A percentile compares a stretch with the other conserved stretches of the same genome.
These are phyloP conservation scores for Cettia cetti DNA, from an alignment of 2,113 vertebrate genomes.

Conservation along the genomic window DNA sequence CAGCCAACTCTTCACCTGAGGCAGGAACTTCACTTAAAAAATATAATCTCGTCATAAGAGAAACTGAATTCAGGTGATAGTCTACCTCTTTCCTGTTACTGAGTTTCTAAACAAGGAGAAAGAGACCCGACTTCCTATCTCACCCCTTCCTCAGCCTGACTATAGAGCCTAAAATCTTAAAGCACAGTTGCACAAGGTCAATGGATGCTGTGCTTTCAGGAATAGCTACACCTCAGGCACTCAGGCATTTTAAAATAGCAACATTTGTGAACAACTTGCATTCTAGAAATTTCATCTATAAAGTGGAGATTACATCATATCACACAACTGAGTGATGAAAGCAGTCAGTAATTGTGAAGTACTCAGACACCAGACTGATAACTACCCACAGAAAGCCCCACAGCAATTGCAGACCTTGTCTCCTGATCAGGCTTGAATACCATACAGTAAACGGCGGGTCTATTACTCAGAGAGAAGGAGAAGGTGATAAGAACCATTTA, in stretches of 20 bases:
- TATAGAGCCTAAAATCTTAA: background rate
- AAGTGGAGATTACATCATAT: background rate
- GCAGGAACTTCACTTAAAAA: background rate
- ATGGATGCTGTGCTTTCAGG: background rate
- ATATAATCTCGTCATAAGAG: background rate
- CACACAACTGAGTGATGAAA: background rate
- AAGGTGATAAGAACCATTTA: background rate
- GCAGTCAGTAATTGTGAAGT: background rate
- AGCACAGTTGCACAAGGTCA: background rate
- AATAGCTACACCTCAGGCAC: background rate
- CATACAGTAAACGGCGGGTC: background rate
- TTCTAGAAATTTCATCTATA: background rate
- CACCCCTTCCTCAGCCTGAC: background rate
- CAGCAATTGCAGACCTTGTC: background rate
- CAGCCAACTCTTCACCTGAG: background rate
- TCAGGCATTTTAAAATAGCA: background rate
- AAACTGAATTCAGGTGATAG: background rate
- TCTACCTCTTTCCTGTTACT: background rate
- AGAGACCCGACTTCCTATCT: background rate
- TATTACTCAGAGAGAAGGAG: background rate
- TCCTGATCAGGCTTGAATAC: background rate
- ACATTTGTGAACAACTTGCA: background rate
- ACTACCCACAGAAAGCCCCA: background rate
- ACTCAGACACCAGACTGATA: background rate
- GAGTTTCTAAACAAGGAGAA: background rate